These are phyloP conservation scores for Brachypalpus laphriformis DNA, from an alignment of 2,888 invertebrate genomes.

Conservation along the genomic window DNA sequence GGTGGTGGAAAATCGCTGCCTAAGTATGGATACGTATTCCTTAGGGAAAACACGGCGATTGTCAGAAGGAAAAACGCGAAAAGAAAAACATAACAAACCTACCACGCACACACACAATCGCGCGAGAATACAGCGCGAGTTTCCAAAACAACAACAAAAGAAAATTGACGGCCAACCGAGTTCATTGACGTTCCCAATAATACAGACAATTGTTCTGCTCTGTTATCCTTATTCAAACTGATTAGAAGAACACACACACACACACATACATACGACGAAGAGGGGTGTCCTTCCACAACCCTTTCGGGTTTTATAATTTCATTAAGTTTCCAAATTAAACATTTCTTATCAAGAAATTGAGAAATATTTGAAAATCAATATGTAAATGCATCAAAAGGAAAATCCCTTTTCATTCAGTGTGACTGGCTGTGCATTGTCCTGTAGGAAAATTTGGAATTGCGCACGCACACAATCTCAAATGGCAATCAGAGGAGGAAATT, in stretches of 20 bases:
- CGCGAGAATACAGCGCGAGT: too few species aligned
- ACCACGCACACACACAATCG: conserved; percentile 27
- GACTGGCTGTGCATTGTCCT: not conserved
- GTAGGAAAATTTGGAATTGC: conserved; percentile 48
- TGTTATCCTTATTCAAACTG: conserved; percentile 1
- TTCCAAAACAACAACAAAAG: conserved; percentile 53
- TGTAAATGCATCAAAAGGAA: conserved; percentile 5
- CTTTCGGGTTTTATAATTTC: conserved; percentile 51
- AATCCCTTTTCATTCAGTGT: not conserved
- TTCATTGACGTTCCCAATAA: conserved; percentile 64
- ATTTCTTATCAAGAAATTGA: not conserved
- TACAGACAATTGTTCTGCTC: conserved; percentile 13
- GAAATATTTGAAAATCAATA: not conserved
- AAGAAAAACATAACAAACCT: conserved; percentile 21
- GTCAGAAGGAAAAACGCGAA: not conserved
- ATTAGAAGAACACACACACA: not conserved
- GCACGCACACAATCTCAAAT: conserved; percentile 31
- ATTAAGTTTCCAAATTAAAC: conserved; percentile 19
- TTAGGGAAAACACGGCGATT: conserved; percentile 8
- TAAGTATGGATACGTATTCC: conserved; percentile 12
- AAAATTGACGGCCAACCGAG: conserved; percentile 63
- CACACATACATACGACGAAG: too few species aligned
- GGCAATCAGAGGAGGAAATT: conserved; percentile 31
- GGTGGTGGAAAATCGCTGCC: conserved; percentile 51
- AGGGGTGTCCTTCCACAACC: not conserved